Percentiles rank a stretch among this genome's conserved stretches.
These are phyloP conservation scores for Agelaius tricolor DNA, from an alignment of 2,113 vertebrate species.

Conservation along the genomic window DNA sequence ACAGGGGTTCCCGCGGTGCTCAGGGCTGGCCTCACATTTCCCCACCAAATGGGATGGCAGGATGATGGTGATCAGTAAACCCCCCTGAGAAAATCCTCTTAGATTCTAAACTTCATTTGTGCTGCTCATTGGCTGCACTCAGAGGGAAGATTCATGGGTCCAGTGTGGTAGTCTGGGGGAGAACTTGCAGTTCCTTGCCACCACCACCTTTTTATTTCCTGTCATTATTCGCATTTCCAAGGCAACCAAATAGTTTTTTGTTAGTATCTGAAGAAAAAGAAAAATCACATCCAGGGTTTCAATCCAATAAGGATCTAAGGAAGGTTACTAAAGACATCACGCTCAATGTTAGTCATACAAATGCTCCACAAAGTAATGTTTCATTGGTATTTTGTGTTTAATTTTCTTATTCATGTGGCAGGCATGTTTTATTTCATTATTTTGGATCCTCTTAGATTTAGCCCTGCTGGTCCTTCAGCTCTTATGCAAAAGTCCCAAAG, in stretches of 20 bases:
- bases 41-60: not conserved
- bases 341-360: not conserved
- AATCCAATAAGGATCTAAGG: not conserved
- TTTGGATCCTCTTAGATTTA: not conserved
- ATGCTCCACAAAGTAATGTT: not conserved
- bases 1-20: not conserved
- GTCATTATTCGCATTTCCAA: not conserved
- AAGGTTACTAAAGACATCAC: not conserved
- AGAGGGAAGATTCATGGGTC: not conserved
- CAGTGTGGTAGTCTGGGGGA: not conserved
- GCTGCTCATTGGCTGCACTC: not conserved
- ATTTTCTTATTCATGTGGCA: not conserved
- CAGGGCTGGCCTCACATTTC: not conserved
- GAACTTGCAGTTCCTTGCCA: not conserved
- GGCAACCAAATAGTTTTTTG: not conserved
- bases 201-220: not conserved
- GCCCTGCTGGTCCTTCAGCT: not conserved
- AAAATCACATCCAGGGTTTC: not conserved
- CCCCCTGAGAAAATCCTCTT: constrained; percentile 36
- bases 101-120: not conserved
- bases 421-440: not conserved
- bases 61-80: not conserved
- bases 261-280: not conserved
- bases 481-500: not conserved
- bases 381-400: not conserved